Conservation (phyloP, 2,888 invertebrate genomes). For the Agrotis exclamationis region DNA sequence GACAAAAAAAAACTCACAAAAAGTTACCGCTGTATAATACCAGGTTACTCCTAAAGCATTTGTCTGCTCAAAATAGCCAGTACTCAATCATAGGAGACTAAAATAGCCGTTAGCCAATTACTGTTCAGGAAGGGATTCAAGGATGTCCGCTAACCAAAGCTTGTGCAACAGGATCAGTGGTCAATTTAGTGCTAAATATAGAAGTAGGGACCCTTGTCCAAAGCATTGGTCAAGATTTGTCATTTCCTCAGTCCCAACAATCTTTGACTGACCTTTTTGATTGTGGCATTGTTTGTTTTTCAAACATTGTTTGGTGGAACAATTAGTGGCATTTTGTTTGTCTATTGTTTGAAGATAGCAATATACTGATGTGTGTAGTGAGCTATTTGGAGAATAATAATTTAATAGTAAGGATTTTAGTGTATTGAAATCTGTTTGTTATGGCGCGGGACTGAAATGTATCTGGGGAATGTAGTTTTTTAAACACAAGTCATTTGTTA, state of each 20-base stretch:
- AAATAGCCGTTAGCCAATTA: background rate
- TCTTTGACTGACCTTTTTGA: constrained; percentile 48
- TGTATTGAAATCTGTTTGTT: too few relatives aligned
- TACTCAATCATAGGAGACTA: background rate
- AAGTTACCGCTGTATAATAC: too few relatives aligned
- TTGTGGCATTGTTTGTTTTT: constrained; percentile 8
- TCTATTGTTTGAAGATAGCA: background rate
- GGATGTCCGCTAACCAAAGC: constrained; percentile 24
- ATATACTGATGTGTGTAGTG: background rate
- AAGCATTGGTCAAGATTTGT: constrained; percentile 71
- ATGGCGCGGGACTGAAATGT: too few relatives aligned
- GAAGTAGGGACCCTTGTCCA: constrained; percentile 64
- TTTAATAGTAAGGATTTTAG: background rate
- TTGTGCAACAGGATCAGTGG: constrained; percentile 42
- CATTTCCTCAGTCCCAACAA: constrained; percentile 66
- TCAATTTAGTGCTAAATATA: constrained; percentile 73
- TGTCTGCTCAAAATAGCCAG: background rate
- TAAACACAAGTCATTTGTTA: too few relatives aligned
- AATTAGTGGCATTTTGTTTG: constrained; percentile 6
- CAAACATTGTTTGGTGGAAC: background rate
- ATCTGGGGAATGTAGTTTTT: too few relatives aligned
- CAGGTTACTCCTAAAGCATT: too few relatives aligned
- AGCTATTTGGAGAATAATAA: background rate
- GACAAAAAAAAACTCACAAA: too few relatives aligned
- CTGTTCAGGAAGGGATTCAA: constrained; percentile 22